phyloP scores from a whole-genome alignment of 2,797 vertebrate species.

The Alca torda region DNA sequence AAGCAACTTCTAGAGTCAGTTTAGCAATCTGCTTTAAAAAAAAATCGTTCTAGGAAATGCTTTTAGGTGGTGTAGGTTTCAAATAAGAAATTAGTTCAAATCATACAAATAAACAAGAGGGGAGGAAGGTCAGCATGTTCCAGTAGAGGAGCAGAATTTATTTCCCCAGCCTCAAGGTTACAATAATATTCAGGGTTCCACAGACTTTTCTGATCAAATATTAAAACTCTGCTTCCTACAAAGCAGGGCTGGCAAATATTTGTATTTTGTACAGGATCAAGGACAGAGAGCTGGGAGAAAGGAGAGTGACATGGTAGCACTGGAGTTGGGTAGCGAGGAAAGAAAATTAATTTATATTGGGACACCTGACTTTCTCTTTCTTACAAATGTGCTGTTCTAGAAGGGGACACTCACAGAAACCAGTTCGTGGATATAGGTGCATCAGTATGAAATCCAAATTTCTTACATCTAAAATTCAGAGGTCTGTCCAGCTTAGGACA shows the following conservation, averaged over 20 bases:
- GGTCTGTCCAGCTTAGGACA: background rate
- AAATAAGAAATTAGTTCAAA: slow-evolving; percentile 61
- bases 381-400: background rate
- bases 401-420: background rate
- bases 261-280: background rate
- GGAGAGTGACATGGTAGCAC: background rate
- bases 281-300: background rate
- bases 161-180: slow-evolving; percentile 44
- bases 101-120: slow-evolving; percentile 71
- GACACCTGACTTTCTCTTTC: background rate
- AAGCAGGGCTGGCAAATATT: background rate
- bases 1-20: background rate
- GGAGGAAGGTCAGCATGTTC: slow-evolving; percentile 51
- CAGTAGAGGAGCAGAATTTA: slow-evolving; percentile 23
- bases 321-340: background rate
- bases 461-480: background rate
- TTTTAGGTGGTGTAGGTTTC: slow-evolving; percentile 67
- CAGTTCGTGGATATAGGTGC: background rate
- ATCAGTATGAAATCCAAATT: background rate
- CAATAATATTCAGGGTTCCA: slow-evolving; percentile 47
- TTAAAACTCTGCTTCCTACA: slow-evolving; percentile 39
- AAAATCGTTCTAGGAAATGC: slow-evolving; percentile 45
- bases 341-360: background rate
- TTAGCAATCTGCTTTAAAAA: slow-evolving; percentile 6
- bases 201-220: slow-evolving; percentile 49